These are phyloP conservation scores for Octodon degus DNA, from an alignment of 2,113 vertebrate species.

Conservation along the genomic window DNA sequence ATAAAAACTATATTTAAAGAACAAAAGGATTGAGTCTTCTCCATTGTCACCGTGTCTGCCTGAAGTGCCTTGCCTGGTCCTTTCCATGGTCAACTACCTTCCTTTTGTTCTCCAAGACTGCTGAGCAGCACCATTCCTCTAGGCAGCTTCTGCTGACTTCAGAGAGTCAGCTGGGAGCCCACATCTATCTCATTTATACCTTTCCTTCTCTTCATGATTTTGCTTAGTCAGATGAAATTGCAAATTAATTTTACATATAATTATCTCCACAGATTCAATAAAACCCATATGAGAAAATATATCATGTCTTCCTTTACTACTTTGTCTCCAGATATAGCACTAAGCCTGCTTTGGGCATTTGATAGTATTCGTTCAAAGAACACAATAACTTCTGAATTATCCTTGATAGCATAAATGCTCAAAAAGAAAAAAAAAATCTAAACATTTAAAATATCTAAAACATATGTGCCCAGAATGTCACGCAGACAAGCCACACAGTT, in stretches of 20 bases:
- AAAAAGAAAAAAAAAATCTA: background rate
- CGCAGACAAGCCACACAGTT: background rate
- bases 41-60: background rate
- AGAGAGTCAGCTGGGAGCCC: rapidly evolving
- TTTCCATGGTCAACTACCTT: background rate
- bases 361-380: background rate
- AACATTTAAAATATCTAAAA: background rate
- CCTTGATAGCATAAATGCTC: background rate
- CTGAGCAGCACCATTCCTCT: background rate
- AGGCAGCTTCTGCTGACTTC: background rate
- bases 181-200: background rate
- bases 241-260: slow-evolving; percentile 47
- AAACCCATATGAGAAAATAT: background rate
- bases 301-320: background rate
- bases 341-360: background rate
- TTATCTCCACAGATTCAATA: background rate
- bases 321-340: background rate
- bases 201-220: background rate
- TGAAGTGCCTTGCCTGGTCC: background rate
- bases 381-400: background rate
- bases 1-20: background rate
- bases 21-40: background rate
- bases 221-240: background rate
- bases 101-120: background rate
- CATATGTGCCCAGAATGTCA: background rate